Percentiles rank a stretch among this genome's conserved stretches.
phyloP scores from a whole-genome alignment of 2,797 vertebrate genomes.

The Bryconaethiops microstoma region DNA sequence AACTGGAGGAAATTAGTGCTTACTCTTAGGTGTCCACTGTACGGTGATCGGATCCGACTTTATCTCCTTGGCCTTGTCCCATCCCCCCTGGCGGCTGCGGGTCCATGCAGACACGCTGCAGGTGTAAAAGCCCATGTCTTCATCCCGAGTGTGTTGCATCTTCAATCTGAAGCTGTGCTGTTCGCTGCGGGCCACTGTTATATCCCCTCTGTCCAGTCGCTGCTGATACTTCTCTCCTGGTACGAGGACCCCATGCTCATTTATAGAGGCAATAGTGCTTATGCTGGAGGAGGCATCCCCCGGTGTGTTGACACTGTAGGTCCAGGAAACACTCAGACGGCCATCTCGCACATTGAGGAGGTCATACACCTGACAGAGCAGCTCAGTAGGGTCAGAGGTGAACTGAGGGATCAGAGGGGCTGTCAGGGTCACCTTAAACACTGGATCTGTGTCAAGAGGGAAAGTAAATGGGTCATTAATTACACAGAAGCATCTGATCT shows the following conservation, averaged over 20 bases:
- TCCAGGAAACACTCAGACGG: conserved; percentile 79
- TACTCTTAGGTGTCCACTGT: conserved; percentile 72
- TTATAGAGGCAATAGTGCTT: conserved; percentile 69
- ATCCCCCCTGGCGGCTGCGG: conserved; percentile 51
- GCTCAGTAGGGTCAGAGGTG: conserved; percentile 78
- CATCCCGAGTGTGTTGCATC: conserved; percentile 79
- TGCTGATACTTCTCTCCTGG: conserved; percentile 69
- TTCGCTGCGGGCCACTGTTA: conserved; percentile 74
- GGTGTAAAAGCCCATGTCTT: conserved; percentile 74
- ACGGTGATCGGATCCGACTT: conserved; percentile 63
- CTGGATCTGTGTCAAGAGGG: conserved; percentile 69
- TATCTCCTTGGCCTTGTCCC: conserved; percentile 61
- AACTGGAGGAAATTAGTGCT: conserved; percentile 24
- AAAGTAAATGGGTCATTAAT: neutral
- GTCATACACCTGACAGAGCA: conserved; percentile 72
- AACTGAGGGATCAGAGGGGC: conserved; percentile 71
- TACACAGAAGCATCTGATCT: neutral
- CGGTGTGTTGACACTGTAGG: conserved; percentile 62
- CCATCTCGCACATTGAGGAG: conserved; percentile 43
- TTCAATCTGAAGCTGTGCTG: conserved; percentile 75
- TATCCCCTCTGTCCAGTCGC: conserved; percentile 73
- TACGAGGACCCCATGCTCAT: conserved; percentile 75
- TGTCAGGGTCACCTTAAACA: conserved; percentile 76
- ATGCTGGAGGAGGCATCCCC: conserved; percentile 27
- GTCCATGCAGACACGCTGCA: conserved; percentile 73